Conservation (phyloP, 1,140 invertebrate species). For the Chironomus striatipennis region DNA sequence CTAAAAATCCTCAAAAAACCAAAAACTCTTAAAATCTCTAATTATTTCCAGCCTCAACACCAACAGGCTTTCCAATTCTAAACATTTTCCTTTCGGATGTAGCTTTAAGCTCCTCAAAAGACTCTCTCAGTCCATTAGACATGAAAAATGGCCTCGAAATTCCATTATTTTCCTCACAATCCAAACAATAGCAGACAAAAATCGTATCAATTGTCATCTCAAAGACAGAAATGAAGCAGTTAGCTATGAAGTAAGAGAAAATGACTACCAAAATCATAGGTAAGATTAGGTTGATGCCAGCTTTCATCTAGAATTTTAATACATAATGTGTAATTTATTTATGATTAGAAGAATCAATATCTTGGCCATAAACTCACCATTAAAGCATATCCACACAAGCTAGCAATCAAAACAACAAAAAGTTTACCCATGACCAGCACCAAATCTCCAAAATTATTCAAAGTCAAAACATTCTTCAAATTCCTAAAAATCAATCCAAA, state of each 20-base stretch:
- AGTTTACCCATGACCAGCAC: slow-evolving; percentile 57
- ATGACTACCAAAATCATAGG: slow-evolving; percentile 30
- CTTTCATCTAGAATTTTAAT: too few species aligned
- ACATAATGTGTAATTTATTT: too few species aligned
- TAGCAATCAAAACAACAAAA: slow-evolving; percentile 54
- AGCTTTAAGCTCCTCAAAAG: slow-evolving; percentile 56
- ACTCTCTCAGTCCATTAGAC: slow-evolving; percentile 63
- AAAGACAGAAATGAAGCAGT: slow-evolving; percentile 69
- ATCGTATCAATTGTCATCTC: slow-evolving; percentile 81
- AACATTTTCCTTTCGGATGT: too few species aligned
- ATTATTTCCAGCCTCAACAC: too few species aligned
- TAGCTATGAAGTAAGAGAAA: slow-evolving; percentile 63
- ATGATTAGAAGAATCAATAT: too few species aligned
- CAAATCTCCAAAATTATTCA: neutral
- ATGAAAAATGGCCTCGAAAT: slow-evolving; percentile 62
- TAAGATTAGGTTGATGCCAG: too few species aligned
- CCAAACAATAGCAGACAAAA: slow-evolving; percentile 76
- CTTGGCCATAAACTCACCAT: slow-evolving; percentile 41
- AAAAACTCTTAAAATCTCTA: too few species aligned
- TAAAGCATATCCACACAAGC: slow-evolving; percentile 50
- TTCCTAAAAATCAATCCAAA: neutral
- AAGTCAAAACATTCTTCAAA: neutral
- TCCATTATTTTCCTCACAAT: slow-evolving; percentile 66
- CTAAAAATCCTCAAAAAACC: too few species aligned
- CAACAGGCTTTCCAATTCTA: too few species aligned